phyloP scores from a whole-genome alignment of 2,888 invertebrate genomes.

The Ariolimax columbianus region DNA sequence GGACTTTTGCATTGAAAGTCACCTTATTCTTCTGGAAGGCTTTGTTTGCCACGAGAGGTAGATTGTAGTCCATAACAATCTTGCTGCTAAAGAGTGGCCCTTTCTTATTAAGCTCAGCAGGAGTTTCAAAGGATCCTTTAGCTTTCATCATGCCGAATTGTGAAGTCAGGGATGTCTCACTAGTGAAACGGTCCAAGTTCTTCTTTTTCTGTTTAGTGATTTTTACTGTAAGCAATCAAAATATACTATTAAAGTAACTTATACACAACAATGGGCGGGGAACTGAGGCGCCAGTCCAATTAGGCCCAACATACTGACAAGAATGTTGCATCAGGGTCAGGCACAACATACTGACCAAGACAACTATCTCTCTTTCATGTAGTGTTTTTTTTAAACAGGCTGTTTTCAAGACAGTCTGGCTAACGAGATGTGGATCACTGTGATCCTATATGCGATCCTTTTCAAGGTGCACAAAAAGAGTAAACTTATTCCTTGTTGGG shows the following conservation, averaged over 20 bases:
- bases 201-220: conserved; percentile 24
- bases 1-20: conserved; percentile 51
- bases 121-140: conserved; percentile 14
- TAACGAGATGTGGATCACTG: no score
- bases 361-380: no score
- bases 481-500: no score
- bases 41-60: conserved; percentile 38
- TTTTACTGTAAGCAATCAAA: conserved; percentile 31
- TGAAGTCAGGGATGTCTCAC: conserved; percentile 36
- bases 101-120: conserved; percentile 27
- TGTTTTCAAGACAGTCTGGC: no score
- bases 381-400: no score
- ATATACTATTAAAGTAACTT: neutral
- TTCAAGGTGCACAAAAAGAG: no score
- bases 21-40: conserved; percentile 50
- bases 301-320: no score
- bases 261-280: no score
- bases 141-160: conserved; percentile 48
- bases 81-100: conserved; percentile 26
- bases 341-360: no score
- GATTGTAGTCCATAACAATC: conserved; percentile 42
- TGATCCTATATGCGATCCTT: no score
- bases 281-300: no score
- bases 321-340: no score
- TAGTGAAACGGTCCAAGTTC: conserved; percentile 16